These are phyloP conservation scores for Alectoris magna DNA, from an alignment of 2,797 vertebrate genomes.

Conservation along the genomic window DNA sequence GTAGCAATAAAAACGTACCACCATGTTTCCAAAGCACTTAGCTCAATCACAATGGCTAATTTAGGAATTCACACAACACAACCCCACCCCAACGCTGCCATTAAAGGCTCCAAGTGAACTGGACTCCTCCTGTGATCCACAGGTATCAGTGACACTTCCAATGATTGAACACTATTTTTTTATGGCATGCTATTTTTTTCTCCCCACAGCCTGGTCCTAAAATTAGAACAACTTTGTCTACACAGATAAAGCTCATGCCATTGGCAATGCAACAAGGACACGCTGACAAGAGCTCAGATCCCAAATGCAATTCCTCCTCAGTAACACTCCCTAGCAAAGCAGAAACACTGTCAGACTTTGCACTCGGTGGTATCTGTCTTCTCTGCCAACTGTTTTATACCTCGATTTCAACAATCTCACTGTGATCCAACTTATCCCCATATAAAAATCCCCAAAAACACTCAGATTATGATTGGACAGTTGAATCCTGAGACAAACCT, in stretches of 20 bases:
- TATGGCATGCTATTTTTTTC: neutral
- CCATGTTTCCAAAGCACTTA: neutral
- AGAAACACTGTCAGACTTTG: neutral
- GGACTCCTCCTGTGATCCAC: neutral
- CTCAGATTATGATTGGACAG: neutral
- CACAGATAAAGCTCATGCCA: neutral
- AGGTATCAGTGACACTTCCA: neutral
- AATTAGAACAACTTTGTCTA: neutral
- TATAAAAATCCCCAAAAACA: neutral
- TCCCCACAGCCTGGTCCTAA: neutral
- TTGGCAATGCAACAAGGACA: slow-evolving; percentile 25
- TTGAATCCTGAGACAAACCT: neutral
- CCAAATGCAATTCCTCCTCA: slow-evolving; percentile 4
- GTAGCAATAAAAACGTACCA: neutral
- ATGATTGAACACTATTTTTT: neutral
- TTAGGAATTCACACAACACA: neutral
- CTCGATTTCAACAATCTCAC: neutral
- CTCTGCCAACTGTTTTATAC: neutral
- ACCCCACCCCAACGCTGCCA: neutral
- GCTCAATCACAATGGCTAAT: neutral
- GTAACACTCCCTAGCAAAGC: neutral
- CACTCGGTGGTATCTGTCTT: neutral
- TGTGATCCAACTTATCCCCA: neutral
- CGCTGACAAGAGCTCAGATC: neutral
- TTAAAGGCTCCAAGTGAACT: neutral